Evolutionary conservation across 2,113 vertebrate genomes (phyloP).

Genomic region (Anguilla rostrata): DNA sequence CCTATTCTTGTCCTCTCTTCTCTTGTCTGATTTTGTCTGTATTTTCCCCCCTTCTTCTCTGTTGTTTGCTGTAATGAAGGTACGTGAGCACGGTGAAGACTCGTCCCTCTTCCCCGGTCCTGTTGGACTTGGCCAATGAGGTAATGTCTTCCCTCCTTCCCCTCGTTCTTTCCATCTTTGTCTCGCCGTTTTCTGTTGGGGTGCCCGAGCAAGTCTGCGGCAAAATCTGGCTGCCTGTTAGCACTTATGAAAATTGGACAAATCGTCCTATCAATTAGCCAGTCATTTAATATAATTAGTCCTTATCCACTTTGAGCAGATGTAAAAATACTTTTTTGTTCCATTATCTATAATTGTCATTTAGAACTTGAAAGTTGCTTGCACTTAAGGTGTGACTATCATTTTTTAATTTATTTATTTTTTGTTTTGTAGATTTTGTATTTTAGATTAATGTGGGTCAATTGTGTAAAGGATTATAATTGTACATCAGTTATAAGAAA

Average conservation of each 20-base stretch:
- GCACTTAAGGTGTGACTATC: neutral
- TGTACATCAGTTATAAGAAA: neutral
- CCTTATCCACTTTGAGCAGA: conserved; percentile 68
- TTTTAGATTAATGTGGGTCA: neutral
- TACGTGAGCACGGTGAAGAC: conserved; percentile 81
- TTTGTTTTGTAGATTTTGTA: conserved; percentile 69
- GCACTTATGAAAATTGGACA: conserved; percentile 88
- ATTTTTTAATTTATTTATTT: conserved; percentile 69
- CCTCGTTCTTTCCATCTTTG: neutral
- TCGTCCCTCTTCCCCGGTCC: conserved; percentile 81
- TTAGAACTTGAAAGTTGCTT: conserved; percentile 45
- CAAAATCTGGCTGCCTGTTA: conserved; percentile 69
- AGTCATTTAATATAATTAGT: conserved; percentile 86
- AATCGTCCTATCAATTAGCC: conserved; percentile 81
- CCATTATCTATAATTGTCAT: conserved; percentile 71
- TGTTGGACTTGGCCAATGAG: conserved; percentile 94
- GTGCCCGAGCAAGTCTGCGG: conserved; percentile 50
- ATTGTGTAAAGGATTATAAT: neutral
- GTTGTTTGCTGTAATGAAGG: conserved; percentile 75
- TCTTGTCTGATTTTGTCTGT: conserved; percentile 61
- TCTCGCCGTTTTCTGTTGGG: conserved; percentile 12
- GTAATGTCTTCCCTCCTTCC: conserved; percentile 71
- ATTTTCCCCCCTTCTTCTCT: conserved; percentile 36
- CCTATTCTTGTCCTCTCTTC: conserved; percentile 70
- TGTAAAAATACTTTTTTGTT: conserved; percentile 73